Evolutionary conservation across 2,113 vertebrate genomes (phyloP), one percentile per base, ranked within the genome.

Genomic region (Motacilla tschutschensis): DNA sequence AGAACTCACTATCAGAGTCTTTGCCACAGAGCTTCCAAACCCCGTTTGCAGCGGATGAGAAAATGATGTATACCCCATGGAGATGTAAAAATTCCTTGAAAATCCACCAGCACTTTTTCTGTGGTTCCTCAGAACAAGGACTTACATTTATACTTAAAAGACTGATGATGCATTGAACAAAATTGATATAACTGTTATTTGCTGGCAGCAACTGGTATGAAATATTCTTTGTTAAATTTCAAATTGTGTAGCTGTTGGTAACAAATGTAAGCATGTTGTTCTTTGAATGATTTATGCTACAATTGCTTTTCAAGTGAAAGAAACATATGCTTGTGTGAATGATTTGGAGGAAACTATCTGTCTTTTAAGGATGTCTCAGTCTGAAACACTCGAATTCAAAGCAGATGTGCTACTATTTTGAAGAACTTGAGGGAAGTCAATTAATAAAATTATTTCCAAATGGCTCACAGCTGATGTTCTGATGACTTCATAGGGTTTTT

Each of bases 341-440:
- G 79, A 79, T 79, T 79, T 67, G 83, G 79, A 91, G 86, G 71
- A 93, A 89, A 82, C 48, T 86, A 58, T 91, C 93, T 94, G 87
- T 92, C 55, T 66, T 82, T 70, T 77, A 70, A 90, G 83, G 88
- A 90, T 90, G 75, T 76, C 74, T 84, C 60, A 69, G 41, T 55
- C 71, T 93, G 67, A 85, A 89, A 76, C 28, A 76, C n/a, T 57
- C 6, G 0, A 55, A 91, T 76, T 57, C 88, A 82, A 91, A 91
- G 64, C 90, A 91, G 90, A 93, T 94, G 92, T 88, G 92, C 75
- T 82, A 67, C 90, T 91, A 89, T 93, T 93, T 89, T 74, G 53
- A 93, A 91, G 67, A 71, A 91, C 67, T 86, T 70, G 81, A 87
- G 71, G 84, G 90, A 91, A 91, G 92, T 50, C 55, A 93, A 79